These are phyloP conservation scores for Diloba caeruleocephala DNA, from an alignment of 2,888 invertebrate species.

Conservation along the genomic window DNA sequence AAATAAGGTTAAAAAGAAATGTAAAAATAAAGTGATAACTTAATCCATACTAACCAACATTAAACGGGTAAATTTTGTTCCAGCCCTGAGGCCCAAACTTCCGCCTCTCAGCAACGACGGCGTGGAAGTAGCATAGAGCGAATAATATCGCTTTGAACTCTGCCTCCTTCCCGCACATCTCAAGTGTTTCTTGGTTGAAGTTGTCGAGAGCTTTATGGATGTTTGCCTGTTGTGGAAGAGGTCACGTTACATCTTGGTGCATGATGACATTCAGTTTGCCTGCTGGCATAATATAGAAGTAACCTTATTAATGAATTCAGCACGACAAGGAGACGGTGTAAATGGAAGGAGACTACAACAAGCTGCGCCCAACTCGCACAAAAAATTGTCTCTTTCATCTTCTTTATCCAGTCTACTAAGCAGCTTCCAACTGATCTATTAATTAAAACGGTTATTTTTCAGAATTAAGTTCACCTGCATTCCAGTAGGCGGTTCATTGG, in stretches of 20 bases:
- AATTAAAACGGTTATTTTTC: too few species aligned
- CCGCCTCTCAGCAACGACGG: constrained; percentile 97
- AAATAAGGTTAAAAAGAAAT: background rate
- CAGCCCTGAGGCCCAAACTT: constrained; percentile 99
- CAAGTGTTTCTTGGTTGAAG: constrained; percentile 98
- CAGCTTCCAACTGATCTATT: too few species aligned
- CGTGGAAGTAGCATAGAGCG: constrained; percentile 98
- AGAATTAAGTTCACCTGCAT: constrained; percentile 90
- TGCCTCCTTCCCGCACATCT: constrained; percentile 98
- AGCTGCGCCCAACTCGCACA: too few species aligned
- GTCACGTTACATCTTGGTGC: too few species aligned
- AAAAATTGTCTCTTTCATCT: too few species aligned
- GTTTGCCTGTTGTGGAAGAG: constrained; percentile 94
- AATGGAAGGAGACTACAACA: too few species aligned
- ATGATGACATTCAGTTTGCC: background rate
- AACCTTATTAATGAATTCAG: too few species aligned
- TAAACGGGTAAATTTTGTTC: constrained; percentile 98
- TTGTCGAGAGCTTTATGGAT: constrained; percentile 98
- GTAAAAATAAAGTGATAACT: too few species aligned
- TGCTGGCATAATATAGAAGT: too few species aligned
- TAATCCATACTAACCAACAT: constrained; percentile 93
- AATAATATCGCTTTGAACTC: constrained; percentile 98
- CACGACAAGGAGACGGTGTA: too few species aligned
- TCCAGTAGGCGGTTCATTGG: constrained; percentile 99
- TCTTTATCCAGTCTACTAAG: too few species aligned